phyloP scores from a whole-genome alignment of 2,113 vertebrate genomes.

The Corvus cornix region DNA sequence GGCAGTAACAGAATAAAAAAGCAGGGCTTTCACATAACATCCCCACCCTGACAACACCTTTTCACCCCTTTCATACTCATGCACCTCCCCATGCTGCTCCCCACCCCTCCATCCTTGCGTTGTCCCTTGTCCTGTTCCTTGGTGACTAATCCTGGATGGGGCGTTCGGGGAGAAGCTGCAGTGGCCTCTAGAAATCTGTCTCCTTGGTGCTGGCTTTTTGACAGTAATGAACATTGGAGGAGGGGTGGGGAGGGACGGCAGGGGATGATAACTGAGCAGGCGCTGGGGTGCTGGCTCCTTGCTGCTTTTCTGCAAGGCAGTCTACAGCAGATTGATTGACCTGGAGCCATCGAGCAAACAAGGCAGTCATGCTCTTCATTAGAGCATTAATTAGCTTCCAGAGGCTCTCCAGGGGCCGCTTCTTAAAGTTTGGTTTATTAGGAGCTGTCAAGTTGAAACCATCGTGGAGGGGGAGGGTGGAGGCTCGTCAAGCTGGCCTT shows the following conservation, averaged over 20 bases:
- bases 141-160: background rate
- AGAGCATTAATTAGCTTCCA: slow-evolving; percentile 40
- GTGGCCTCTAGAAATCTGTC: background rate
- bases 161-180: background rate
- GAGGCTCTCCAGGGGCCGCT: background rate
- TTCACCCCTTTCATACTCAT: background rate
- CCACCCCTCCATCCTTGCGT: rapidly evolving
- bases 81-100: background rate
- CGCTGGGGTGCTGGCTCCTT: background rate
- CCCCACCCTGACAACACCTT: background rate
- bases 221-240: slow-evolving; percentile 36
- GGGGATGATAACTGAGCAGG: background rate
- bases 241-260: background rate
- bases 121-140: background rate
- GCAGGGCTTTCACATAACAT: background rate
- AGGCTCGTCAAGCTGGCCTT: background rate
- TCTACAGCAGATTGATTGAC: slow-evolving; percentile 35
- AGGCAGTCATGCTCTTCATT: slow-evolving; percentile 40
- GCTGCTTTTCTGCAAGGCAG: background rate
- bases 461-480: background rate
- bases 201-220: background rate
- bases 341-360: background rate
- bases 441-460: slow-evolving; percentile 10
- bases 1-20: background rate
- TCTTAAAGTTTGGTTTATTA: slow-evolving; percentile 20